phyloP scores from a whole-genome alignment of 2,113 vertebrate genomes.

The Crypturellus undulatus region DNA sequence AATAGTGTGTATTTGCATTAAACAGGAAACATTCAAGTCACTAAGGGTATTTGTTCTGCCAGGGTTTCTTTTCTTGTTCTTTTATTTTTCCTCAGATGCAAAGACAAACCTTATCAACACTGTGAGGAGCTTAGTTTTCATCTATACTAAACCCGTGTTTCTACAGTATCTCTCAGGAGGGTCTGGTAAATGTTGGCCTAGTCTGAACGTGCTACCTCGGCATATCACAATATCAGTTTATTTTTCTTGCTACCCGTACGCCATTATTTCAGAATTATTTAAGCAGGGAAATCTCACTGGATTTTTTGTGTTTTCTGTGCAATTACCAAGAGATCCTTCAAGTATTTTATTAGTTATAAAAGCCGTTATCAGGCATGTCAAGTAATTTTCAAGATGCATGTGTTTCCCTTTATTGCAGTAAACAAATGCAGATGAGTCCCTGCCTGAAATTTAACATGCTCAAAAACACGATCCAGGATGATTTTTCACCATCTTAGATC shows the following conservation, averaged over 20 bases:
- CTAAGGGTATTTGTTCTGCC: not conserved
- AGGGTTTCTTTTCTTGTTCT: not conserved
- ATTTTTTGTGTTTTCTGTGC: constrained; percentile 36
- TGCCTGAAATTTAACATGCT: not conserved
- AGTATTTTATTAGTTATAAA: constrained; percentile 19
- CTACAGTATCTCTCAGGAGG: constrained; percentile 3
- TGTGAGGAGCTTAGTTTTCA: not conserved
- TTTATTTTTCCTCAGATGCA: not conserved
- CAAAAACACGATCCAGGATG: not conserved
- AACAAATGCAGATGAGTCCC: not conserved
- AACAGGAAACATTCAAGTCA: not conserved
- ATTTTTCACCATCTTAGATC: not conserved
- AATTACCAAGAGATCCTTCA: constrained; percentile 12
- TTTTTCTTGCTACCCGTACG: constrained; percentile 16
- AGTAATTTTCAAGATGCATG: not conserved
- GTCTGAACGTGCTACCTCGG: not conserved
- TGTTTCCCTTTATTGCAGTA: not conserved
- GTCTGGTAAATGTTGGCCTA: not conserved
- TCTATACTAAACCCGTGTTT: constrained; percentile 23
- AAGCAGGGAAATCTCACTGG: not conserved
- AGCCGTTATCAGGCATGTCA: not conserved
- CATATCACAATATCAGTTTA: constrained; percentile 3
- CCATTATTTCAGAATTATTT: not conserved
- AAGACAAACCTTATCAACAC: not conserved
- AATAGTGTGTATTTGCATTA: not conserved